Evolutionary conservation across 1,140 invertebrate species (phyloP).

Genomic region (Tetramorium alpestre): DNA sequence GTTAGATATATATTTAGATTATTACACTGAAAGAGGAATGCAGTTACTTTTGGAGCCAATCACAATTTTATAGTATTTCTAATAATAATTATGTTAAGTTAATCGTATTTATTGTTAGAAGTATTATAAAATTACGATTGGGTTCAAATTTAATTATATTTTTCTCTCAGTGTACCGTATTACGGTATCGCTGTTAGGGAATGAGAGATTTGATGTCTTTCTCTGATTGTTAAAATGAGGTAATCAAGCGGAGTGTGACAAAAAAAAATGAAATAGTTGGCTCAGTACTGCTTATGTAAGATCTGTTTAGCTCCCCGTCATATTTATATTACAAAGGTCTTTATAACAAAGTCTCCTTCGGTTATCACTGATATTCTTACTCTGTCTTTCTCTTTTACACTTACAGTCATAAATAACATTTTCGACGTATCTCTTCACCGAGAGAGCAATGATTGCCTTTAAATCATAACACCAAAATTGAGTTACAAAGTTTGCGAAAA

Average conservation of each 20-base stretch:
- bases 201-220: background rate
- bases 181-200: background rate
- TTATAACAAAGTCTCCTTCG: background rate
- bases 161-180: no score
- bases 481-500: constrained; percentile 33
- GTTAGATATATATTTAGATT: no score
- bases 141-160: no score
- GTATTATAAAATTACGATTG: no score
- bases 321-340: background rate
- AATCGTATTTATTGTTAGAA: no score
- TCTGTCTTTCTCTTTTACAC: background rate
- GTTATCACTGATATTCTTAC: constrained; percentile 4
- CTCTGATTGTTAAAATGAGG: background rate
- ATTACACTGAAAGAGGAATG: no score
- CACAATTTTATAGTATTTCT: no score
- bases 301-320: background rate
- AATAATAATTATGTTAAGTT: no score
- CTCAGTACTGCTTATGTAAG: background rate
- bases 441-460: background rate
- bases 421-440: background rate
- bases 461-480: constrained; percentile 20
- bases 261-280: background rate
- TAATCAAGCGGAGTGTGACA: background rate
- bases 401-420: background rate
- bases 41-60: no score